Percentiles rank a stretch among this genome's conserved stretches.
Evolutionary conservation across 2,888 invertebrate genomes (phyloP).

Genomic region (Perithous albicinctus): DNA sequence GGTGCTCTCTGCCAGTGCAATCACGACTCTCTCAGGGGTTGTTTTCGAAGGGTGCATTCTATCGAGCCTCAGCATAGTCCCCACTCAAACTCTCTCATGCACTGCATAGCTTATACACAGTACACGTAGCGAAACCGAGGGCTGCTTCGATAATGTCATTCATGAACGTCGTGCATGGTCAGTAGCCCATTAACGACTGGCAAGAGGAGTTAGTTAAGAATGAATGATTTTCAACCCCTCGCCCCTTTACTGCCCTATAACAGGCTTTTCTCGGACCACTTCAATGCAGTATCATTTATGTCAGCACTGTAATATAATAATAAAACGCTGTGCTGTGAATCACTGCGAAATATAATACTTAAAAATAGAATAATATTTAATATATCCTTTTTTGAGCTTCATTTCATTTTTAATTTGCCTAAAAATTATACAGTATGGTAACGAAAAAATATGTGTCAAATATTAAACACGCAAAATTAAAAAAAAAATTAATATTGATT

Average conservation of each 20-base stretch:
- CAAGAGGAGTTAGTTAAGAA: slow-evolving; percentile 48
- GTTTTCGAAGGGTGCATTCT: slow-evolving; percentile 75
- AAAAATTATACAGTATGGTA: no score
- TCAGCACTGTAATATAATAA: background rate
- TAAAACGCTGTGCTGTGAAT: background rate
- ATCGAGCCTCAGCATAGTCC: slow-evolving; percentile 38
- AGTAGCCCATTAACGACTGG: slow-evolving; percentile 60
- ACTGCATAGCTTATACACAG: background rate
- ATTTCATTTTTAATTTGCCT: no score
- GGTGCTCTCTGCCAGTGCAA: slow-evolving; percentile 65
- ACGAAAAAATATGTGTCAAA: no score
- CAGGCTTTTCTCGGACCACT: slow-evolving; percentile 1
- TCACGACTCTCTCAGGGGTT: slow-evolving; percentile 55
- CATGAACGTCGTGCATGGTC: slow-evolving; percentile 64
- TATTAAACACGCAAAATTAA: no score
- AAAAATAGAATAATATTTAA: background rate
- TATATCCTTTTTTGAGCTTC: background rate
- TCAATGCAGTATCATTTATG: background rate
- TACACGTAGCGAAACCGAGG: slow-evolving; percentile 11
- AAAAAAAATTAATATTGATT: no score
- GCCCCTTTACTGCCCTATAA: background rate
- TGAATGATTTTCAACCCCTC: slow-evolving; percentile 48
- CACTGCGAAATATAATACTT: background rate
- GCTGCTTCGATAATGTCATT: slow-evolving; percentile 74
- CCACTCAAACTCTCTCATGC: slow-evolving; percentile 1